Base-by-base conservation (phyloP, 2,797 vertebrate species). In the Poeciliopsis infans region DNA sequence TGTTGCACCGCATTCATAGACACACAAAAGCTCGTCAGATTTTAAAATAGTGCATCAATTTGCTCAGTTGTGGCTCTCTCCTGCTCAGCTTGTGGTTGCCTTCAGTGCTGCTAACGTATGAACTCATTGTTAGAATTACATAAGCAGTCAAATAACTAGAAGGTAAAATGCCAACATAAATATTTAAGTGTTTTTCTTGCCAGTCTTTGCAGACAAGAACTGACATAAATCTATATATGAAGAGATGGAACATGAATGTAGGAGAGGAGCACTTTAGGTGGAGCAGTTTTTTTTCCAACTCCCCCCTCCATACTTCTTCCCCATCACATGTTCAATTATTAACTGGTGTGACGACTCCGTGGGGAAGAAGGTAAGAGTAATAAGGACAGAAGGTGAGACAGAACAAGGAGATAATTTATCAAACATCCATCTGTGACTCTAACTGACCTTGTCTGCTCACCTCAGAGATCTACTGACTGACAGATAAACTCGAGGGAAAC, bases 321-420 rank as follows among this genome's bases (percentile, higher is more conserved):
- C 85, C 39, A 25, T 86, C 85, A 88, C 86, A 86, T 79, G 85
- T 87, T 94, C 77, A 94, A 93, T 94, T 94, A 93, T 94, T 94
- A 91, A 94, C 69, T 3, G 18, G 1, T 73, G 76, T 79, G 88
- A 87, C 11, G 55, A 78, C 85, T 85, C 84, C 36, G 7, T 15
- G 3, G 78, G 76, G 87, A 87, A 46, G 39, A 77, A 89, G 84
- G 68, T 55, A 77, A n/a, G 77, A 31, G 51, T 49, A 49, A 41
- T 73, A 79, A 51, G 75, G 73, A 75, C 46, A 47, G 81, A 77
- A 59, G 81, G 78, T 10, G 41, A 76, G 45, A 80, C 79, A 73
- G 76, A 76, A 78, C 75, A 11, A 75, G 46, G 66, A 81, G 83
- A 88, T 72, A 71, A 69, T 81, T 89, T 82, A 86, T 89, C 85